A percentile compares a stretch with the other conserved stretches of the same genome.
Conservation (phyloP, 64 coral and sea anemone species). For the Stylophora pistillata region DNA sequence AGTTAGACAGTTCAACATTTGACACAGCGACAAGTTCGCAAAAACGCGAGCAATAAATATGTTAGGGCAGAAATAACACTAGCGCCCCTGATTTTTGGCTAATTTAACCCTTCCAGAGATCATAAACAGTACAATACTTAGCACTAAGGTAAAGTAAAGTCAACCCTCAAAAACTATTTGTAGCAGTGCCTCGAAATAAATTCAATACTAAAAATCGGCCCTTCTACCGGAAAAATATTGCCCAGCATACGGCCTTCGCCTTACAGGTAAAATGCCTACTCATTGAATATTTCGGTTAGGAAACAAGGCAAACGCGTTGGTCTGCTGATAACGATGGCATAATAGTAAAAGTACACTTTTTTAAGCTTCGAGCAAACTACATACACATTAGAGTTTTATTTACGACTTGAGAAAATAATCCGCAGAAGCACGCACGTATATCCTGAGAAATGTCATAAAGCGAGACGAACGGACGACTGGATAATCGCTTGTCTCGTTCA, state of each 20-base stretch:
- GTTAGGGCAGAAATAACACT: not conserved
- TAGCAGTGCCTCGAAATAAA: conserved; percentile 75
- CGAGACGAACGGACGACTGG: conserved; percentile 31
- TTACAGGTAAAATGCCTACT: conserved; percentile 53
- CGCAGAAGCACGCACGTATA: conserved; percentile 55
- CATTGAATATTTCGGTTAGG: conserved; percentile 39
- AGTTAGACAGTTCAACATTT: conserved; percentile 39
- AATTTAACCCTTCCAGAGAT: conserved; percentile 5
- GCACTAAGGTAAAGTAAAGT: conserved; percentile 31
- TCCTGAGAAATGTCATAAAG: conserved; percentile 61
- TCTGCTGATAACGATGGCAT: not conserved
- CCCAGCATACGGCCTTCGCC: conserved; percentile 25
- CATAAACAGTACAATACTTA: not conserved
- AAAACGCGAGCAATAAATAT: conserved; percentile 11
- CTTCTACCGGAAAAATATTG: conserved; percentile 14
- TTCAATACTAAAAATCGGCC: conserved; percentile 59
- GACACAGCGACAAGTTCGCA: conserved; percentile 11
- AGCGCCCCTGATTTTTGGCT: conserved; percentile 6
- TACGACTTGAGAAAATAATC: conserved; percentile 26
- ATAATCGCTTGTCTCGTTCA: conserved; percentile 38
- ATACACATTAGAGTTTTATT: conserved; percentile 37
- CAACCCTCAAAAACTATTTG: conserved; percentile 27
- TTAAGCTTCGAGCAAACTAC: conserved; percentile 46
- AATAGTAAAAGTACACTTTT: conserved; percentile 48
- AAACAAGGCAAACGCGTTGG: not conserved